These are phyloP conservation scores for Benthosema pterotum DNA, from an alignment of 2,797 vertebrate genomes.

Conservation along the genomic window DNA sequence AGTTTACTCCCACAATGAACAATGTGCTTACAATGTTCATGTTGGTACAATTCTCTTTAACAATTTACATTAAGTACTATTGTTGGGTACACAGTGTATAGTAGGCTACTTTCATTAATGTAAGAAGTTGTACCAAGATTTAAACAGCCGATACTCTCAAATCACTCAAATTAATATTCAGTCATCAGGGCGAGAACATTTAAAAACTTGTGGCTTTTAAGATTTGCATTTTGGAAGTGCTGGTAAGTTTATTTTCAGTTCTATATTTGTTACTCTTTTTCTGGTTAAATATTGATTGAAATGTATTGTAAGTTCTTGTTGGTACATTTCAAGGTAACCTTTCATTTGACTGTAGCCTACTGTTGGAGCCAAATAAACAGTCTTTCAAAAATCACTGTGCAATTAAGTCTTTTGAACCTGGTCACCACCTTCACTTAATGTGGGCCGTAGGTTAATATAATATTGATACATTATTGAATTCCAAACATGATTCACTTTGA, in stretches of 20 bases:
- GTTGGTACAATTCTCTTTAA: slow-evolving; percentile 31
- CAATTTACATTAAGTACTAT: too few relatives aligned
- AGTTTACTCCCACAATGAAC: too few relatives aligned
- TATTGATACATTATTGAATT: too few relatives aligned
- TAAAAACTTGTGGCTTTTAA: slow-evolving; percentile 16
- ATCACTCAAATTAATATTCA: slow-evolving; percentile 22
- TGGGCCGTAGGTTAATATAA: too few relatives aligned
- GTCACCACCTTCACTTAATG: too few relatives aligned
- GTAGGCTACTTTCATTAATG: not conserved
- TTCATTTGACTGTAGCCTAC: slow-evolving; percentile 68
- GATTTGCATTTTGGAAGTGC: slow-evolving; percentile 20
- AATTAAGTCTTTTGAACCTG: too few relatives aligned
- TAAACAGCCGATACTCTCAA: not conserved
- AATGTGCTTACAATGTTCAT: not conserved
- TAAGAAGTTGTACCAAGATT: too few relatives aligned
- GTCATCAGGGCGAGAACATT: slow-evolving; percentile 8
- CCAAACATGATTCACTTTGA: too few relatives aligned
- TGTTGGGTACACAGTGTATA: too few relatives aligned
- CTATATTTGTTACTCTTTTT: slow-evolving; percentile 44
- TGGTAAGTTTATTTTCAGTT: slow-evolving; percentile 43
- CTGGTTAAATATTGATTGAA: slow-evolving; percentile 61
- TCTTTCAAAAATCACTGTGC: slow-evolving; percentile 66
- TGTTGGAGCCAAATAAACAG: slow-evolving; percentile 82
- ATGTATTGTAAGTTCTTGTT: slow-evolving; percentile 64
- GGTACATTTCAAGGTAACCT: slow-evolving; percentile 62